Evolutionary conservation across 2,888 invertebrate genomes (phyloP).

Genomic region (Acanthosoma haemorrhoidale): DNA sequence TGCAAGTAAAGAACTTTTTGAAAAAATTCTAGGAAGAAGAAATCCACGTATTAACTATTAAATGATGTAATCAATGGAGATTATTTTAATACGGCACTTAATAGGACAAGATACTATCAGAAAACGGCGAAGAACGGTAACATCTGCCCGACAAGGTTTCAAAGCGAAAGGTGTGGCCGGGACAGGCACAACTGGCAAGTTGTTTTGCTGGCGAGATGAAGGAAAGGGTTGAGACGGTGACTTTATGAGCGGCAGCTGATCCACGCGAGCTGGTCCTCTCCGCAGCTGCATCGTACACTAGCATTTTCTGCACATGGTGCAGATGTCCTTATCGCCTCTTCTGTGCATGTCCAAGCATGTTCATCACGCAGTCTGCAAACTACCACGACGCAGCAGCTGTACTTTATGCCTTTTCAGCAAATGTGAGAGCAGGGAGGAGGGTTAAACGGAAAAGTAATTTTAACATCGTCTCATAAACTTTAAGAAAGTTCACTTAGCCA

Average conservation of each 20-base stretch:
- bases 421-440: too few species aligned
- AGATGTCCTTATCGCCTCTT: neutral
- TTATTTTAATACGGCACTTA: too few species aligned
- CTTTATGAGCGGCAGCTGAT: neutral
- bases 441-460: too few species aligned
- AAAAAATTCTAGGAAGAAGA: too few species aligned
- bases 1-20: too few species aligned
- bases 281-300: neutral
- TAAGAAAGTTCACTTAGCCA: too few species aligned
- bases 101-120: neutral
- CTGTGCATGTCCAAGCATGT: neutral
- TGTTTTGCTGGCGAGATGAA: slow-evolving; percentile 8
- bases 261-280: neutral
- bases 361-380: too few species aligned
- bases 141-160: neutral
- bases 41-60: too few species aligned
- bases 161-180: neutral
- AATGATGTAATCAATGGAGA: too few species aligned
- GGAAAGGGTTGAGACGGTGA: slow-evolving; percentile 6
- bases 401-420: too few species aligned
- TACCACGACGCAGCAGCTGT: too few species aligned
- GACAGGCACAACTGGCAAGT: neutral
- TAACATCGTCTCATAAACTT: too few species aligned
- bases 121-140: neutral
- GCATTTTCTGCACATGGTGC: neutral